These are phyloP conservation scores for Aphelenchoides avenae DNA, from an alignment of 1,140 invertebrate genomes.

Conservation along the genomic window DNA sequence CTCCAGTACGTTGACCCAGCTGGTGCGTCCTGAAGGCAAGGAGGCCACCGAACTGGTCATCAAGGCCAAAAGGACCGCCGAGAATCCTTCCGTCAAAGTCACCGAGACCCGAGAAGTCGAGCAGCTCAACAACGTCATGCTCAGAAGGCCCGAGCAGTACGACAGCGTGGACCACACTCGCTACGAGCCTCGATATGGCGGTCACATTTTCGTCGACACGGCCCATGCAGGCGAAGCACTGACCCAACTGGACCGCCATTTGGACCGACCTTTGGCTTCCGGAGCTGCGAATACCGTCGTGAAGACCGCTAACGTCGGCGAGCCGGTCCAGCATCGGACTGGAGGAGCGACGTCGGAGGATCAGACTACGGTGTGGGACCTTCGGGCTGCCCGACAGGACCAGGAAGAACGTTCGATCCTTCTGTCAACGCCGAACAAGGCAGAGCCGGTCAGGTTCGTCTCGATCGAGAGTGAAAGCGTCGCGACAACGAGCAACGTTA, in stretches of 20 bases:
- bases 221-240: no score
- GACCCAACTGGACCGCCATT: no score
- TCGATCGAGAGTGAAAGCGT: no score
- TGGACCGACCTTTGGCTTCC: no score
- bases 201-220: slow-evolving; percentile 21
- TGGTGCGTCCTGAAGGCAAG: slow-evolving; percentile 8
- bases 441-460: slow-evolving; percentile 1
- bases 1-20: slow-evolving; percentile 8
- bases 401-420: no score
- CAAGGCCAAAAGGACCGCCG: no score
- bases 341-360: no score
- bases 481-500: slow-evolving; percentile 20
- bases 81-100: slow-evolving; percentile 23
- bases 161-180: slow-evolving; percentile 15
- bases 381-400: no score
- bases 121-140: slow-evolving; percentile 40
- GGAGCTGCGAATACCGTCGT: no score
- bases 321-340: slow-evolving; percentile 21
- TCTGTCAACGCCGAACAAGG: slow-evolving; percentile 12
- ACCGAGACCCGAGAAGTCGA: slow-evolving; percentile 40
- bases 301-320: slow-evolving; percentile 14
- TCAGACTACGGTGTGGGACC: no score
- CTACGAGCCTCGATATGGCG: slow-evolving; percentile 36
- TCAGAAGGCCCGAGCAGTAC: slow-evolving; percentile 30
- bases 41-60: no score